These are phyloP conservation scores for Osmerus eperlanus DNA, from an alignment of 2,113 vertebrate genomes.

Conservation along the genomic window DNA sequence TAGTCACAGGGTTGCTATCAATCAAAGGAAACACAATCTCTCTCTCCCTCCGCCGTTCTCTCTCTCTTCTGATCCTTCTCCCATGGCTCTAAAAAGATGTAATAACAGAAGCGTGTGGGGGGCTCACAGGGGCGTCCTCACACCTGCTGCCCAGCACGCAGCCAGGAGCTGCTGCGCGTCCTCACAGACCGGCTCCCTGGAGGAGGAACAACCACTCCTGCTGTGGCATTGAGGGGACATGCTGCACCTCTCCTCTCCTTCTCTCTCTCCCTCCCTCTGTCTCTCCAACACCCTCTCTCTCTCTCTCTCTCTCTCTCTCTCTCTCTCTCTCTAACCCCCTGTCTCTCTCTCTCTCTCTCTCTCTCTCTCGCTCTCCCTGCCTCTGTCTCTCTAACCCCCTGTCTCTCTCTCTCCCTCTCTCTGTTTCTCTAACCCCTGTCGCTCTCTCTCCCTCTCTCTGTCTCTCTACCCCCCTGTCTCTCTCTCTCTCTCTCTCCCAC, in stretches of 20 bases:
- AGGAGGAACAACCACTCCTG: slow-evolving; percentile 55
- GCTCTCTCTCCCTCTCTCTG: background rate
- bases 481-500: slow-evolving; percentile 13
- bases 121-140: slow-evolving; percentile 63
- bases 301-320: no score
- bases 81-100: slow-evolving; percentile 67
- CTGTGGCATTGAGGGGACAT: slow-evolving; percentile 66
- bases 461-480: background rate
- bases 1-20: slow-evolving; percentile 62
- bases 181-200: slow-evolving; percentile 55
- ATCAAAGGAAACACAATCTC: slow-evolving; percentile 64
- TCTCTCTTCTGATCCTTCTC: slow-evolving; percentile 61
- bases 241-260: slow-evolving; percentile 13
- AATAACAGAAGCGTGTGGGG: slow-evolving; percentile 67
- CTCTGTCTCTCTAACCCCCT: background rate
- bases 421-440: no score
- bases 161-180: slow-evolving; percentile 61
- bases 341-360: slow-evolving; percentile 10
- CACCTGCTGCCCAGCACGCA: slow-evolving; percentile 67
- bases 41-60: slow-evolving; percentile 36
- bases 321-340: background rate
- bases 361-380: slow-evolving; percentile 12
- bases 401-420: slow-evolving; percentile 3
- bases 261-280: background rate
- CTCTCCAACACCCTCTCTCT: background rate